phyloP scores from a whole-genome alignment of 2,797 vertebrate species.

The Anabas testudineus region DNA sequence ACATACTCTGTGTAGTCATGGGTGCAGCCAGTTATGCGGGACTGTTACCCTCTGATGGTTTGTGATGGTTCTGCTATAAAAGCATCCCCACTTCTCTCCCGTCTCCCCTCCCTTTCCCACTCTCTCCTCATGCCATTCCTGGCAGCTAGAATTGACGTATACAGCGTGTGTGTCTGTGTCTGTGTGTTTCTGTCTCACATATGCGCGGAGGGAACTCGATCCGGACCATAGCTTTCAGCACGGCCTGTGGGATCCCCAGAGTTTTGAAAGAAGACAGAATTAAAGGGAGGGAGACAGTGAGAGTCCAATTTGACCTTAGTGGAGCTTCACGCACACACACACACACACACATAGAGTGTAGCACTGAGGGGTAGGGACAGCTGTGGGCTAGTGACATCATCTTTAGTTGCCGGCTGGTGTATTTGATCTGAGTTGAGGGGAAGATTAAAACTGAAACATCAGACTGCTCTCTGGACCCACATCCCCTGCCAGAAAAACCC shows the following conservation, averaged over 20 bases:
- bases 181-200: constrained; percentile 33
- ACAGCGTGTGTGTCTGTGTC: constrained; percentile 25
- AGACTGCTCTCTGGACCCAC: constrained; percentile 66
- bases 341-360: constrained; percentile 18
- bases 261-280: constrained; percentile 67
- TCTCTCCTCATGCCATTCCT: constrained; percentile 62
- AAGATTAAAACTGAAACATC: constrained; percentile 75
- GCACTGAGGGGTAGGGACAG: constrained; percentile 73
- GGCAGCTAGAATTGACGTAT: constrained; percentile 60
- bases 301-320: constrained; percentile 71
- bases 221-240: constrained; percentile 74
- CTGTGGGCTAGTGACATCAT: constrained; percentile 81
- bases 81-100: constrained; percentile 58
- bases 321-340: constrained; percentile 33
- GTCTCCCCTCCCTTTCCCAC: constrained; percentile 64
- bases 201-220: constrained; percentile 69
- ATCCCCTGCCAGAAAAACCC: constrained; percentile 56
- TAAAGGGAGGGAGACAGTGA: constrained; percentile 55
- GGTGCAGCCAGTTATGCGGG: constrained; percentile 52
- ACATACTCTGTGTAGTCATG: neutral
- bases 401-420: constrained; percentile 62
- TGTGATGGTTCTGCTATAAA: constrained; percentile 68
- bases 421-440: constrained; percentile 71
- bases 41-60: constrained; percentile 61
- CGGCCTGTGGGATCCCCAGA: constrained; percentile 61